Evolutionary conservation across 2,888 invertebrate species (phyloP), one percentile per base, ranked within the genome.

Genomic region (Steromphala cineraria): DNA sequence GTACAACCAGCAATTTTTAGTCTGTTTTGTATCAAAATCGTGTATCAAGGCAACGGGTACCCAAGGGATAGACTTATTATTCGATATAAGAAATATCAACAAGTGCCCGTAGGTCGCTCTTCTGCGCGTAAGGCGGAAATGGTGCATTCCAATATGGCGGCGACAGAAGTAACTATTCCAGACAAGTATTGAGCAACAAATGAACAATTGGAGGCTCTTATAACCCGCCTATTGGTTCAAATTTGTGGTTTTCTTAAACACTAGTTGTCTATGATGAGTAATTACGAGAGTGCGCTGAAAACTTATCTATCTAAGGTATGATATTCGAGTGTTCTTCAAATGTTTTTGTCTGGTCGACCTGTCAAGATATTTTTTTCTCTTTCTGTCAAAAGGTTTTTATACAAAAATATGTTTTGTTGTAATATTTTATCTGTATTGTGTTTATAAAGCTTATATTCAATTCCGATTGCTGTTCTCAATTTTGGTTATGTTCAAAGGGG

Each of bases 271-370:
- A 83, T 56, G 76, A 81, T 81, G 80, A 75, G 82, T 15, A 82
- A 82, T 62, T 81, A 83, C 75, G 85, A 85, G 52, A 71, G 81
- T 52, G 67, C 46, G 13, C 67, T 85, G 36, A 83, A 81, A 67
- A 80, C 67, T 24, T 83, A 81, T 81, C 75, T 85, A 19, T 67
- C 80, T n/a, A 81, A 81, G 80, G 82, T 84, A 75, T 1, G 46
- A 8, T 46, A 46, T 46, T 46, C 46, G 13, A 13, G 46, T 46
- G 46, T 46, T 46, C 46, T 46, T 13, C 46, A 46, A 46, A 46
- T 46, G 46, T 46, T 46, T 46, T 46, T 46, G 46, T 46, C 46
- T 46, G 13, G 46, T 46, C 46, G 46, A 46, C 46, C 46, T 46
- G 46, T 46, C 46, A 46, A 10, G 46, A 10, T 46, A 46, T 24